phyloP scores from a whole-genome alignment of 2,113 vertebrate genomes.

The Empidonax traillii region DNA sequence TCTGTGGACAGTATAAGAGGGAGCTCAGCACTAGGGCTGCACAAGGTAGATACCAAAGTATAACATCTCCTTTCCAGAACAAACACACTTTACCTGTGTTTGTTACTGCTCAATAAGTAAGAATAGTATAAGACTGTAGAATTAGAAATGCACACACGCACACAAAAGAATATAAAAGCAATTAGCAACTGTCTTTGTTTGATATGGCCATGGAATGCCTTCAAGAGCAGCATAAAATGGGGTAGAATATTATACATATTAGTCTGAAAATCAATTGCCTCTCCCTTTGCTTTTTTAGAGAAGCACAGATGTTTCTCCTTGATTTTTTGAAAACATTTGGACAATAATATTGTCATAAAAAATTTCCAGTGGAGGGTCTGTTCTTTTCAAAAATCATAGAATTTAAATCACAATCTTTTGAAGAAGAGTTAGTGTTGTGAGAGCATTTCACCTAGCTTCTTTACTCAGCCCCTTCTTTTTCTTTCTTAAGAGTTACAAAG shows the following conservation, averaged over 20 bases:
- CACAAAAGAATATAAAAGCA: not conserved
- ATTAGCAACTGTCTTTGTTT: not conserved
- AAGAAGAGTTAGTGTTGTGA: not conserved
- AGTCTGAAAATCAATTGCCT: not conserved
- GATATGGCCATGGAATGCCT: not conserved
- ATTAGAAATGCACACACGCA: not conserved
- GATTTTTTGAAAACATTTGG: not conserved
- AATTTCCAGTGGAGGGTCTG: not conserved
- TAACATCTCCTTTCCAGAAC: not conserved
- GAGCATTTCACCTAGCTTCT: not conserved
- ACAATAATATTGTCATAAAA: not conserved
- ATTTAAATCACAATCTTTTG: not conserved
- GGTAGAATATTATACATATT: not conserved
- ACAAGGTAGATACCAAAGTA: not conserved
- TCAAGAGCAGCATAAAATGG: not conserved
- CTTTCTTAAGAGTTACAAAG: not conserved
- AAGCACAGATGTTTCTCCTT: not conserved
- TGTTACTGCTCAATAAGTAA: not conserved
- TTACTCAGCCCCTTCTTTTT: not conserved
- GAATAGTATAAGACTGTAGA: not conserved
- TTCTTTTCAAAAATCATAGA: not conserved
- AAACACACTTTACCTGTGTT: not conserved
- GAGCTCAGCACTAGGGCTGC: not conserved
- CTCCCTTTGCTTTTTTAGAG: not conserved
- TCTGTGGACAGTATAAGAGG: not conserved